Evolutionary conservation across 2,888 invertebrate genomes (phyloP).

Genomic region (Cheilosia scutellata): DNA sequence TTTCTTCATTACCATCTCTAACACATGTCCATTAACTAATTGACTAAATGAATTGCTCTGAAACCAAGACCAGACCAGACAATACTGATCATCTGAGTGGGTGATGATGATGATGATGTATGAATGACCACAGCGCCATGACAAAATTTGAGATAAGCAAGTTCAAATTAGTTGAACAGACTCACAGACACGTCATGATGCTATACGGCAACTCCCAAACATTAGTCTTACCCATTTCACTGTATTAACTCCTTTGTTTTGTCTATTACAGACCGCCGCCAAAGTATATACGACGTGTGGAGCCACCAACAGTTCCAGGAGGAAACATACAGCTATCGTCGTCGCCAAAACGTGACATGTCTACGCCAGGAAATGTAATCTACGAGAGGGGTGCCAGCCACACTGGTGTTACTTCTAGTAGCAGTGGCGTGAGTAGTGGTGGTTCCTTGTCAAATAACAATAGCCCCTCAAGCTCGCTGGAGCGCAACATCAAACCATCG

Average conservation of each 20-base stretch:
- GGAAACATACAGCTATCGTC: constrained; percentile 80
- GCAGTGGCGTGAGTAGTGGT: constrained; percentile 75
- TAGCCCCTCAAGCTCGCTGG: constrained; percentile 83
- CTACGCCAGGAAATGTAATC: constrained; percentile 79
- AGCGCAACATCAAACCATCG: constrained; percentile 84
- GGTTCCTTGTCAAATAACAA: constrained; percentile 80
- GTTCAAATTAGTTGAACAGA: constrained; percentile 23
- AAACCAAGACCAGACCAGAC: constrained; percentile 31
- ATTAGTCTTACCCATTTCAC: constrained; percentile 3
- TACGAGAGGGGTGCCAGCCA: constrained; percentile 75
- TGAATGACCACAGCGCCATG: constrained; percentile 29
- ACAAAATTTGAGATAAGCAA: constrained; percentile 27
- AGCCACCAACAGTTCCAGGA: constrained; percentile 85
- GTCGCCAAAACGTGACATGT: constrained; percentile 82
- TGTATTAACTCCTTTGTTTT: constrained; percentile 37
- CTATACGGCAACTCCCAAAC: not conserved
- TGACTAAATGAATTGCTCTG: constrained; percentile 60
- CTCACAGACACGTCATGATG: not conserved
- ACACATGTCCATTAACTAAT: constrained; percentile 39
- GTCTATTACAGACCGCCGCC: constrained; percentile 86
- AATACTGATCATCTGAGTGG: constrained; percentile 50
- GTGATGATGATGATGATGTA: constrained; percentile 42
- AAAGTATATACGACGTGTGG: constrained; percentile 87
- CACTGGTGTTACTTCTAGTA: constrained; percentile 43
- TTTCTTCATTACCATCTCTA: constrained; percentile 34